A percentile compares a stretch with the other conserved stretches of the same genome.
These are phyloP conservation scores for Drosophila rhopaloa DNA, from an alignment of 1,140 invertebrate genomes.

Conservation along the genomic window DNA sequence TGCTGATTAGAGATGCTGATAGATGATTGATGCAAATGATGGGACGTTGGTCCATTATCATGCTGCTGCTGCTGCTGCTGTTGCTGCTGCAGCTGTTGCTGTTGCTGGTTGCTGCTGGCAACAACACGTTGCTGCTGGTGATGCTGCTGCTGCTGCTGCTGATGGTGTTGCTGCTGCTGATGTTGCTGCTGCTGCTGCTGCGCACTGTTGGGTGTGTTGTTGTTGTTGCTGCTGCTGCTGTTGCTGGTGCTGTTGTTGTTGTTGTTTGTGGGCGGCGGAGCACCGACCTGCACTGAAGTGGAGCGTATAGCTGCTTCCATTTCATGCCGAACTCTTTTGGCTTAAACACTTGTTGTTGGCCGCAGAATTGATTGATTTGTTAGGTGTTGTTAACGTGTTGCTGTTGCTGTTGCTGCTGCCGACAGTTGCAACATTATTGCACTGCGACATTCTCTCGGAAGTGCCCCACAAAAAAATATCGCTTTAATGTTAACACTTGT, in stretches of 20 bases:
- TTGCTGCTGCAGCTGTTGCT: conserved; percentile 64
- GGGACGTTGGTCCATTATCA: conserved; percentile 83
- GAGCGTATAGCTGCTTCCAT: conserved; percentile 85
- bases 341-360: conserved; percentile 82
- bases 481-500: neutral
- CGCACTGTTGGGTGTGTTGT: conserved; percentile 69
- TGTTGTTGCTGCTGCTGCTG: conserved; percentile 52
- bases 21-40: conserved; percentile 69
- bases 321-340: conserved; percentile 84
- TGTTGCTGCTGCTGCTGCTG: conserved; percentile 72
- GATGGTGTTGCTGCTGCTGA: conserved; percentile 51
- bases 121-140: conserved; percentile 65
- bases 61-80: conserved; percentile 63
- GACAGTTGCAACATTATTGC: conserved; percentile 66
- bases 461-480: conserved; percentile 32
- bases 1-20: conserved; percentile 70
- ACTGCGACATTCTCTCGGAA: conserved; percentile 67
- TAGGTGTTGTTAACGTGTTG: conserved; percentile 19
- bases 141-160: conserved; percentile 50
- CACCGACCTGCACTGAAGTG: conserved; percentile 85
- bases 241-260: conserved; percentile 68
- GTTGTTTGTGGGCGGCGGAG: conserved; percentile 81
- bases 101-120: conserved; percentile 69
- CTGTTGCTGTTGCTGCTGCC: conserved; percentile 44
- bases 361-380: conserved; percentile 52